Evolutionary conservation across 1,140 invertebrate species (phyloP), one percentile per base, ranked within the genome.

Genomic region (Homarus americanus): DNA sequence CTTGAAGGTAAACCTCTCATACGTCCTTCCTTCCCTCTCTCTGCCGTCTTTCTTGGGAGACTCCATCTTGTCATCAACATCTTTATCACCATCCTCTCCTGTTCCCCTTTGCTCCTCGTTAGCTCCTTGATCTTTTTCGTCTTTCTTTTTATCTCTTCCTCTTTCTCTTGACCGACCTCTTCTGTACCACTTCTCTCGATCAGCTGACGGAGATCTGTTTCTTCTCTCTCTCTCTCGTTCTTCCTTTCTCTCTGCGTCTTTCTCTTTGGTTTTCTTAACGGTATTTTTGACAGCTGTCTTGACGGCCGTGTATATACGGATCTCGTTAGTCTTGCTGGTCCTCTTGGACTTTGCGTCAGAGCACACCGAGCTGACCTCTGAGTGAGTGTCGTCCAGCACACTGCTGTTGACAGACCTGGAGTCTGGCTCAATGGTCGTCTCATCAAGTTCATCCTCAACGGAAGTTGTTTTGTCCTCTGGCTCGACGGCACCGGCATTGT

Each of bases 181-280:
- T 82, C 87, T 86, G 69, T 90, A 93, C 92, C 92, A 93, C 73
- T 91, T 91, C 63, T 92, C 89, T 75, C 91, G 79, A 32, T 93
- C 92, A 20, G 79, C 82, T 20, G 91, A 92, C 0, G 91, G 91
- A 49, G 91, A 92, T 41, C 91, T 83, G 58, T 92, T 92, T 73
- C 86, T 87, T 36, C 69, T 87, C 20, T 91, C 88, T 28, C 80
- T 79, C 36, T 84, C 86, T 28, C 40, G 72, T 41, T 91, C 88
- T 63, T 92, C 92, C 40, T 92, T 92, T 10, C 90, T 82, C 40
- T 92, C 87, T 32, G 91, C 91, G 41, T 93, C 92, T 49, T 93
- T 93, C 49, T 93, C 92, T 82, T 93, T 93, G 49, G 92, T 93
- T 53, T 91, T 93, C 75, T 91, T 91, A 20, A 93, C 92, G 20